Evolutionary conservation across 2,888 invertebrate species (phyloP).

Genomic region (Cataglyphis rosenhaueri): DNA sequence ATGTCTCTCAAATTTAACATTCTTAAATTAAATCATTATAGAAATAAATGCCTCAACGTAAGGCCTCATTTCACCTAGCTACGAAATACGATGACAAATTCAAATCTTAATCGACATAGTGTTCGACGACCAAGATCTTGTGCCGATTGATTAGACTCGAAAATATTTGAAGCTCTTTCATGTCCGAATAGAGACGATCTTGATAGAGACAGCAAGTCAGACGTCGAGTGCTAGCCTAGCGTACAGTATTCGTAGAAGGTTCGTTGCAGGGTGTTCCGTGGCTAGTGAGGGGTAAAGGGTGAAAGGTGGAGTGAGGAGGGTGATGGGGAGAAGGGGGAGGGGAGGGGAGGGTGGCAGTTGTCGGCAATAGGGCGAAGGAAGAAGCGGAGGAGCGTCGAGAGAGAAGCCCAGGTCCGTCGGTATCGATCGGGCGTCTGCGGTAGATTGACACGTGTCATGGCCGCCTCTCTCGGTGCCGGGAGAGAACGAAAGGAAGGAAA

Average conservation of each 20-base stretch:
- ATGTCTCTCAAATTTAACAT: constrained; percentile 9
- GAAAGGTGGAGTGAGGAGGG: constrained; percentile 60
- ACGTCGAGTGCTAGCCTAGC: constrained; percentile 76
- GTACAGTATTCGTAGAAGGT: constrained; percentile 73
- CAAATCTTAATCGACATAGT: not conserved
- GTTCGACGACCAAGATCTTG: constrained; percentile 21
- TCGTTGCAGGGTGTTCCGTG: constrained; percentile 62
- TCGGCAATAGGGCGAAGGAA: constrained; percentile 74
- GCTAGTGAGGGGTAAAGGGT: constrained; percentile 60
- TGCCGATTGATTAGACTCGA: constrained; percentile 35
- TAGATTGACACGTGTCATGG: constrained; percentile 86
- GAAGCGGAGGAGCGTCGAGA: constrained; percentile 71
- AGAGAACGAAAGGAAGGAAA: constrained; percentile 65
- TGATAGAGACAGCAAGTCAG: constrained; percentile 64
- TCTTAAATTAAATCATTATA: constrained; percentile 28
- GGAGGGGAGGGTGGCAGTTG: constrained; percentile 62
- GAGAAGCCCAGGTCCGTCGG: constrained; percentile 83
- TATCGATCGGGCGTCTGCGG: constrained; percentile 85
- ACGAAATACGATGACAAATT: not conserved
- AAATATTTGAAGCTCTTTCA: constrained; percentile 47
- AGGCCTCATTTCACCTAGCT: not conserved
- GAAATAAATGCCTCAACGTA: constrained; percentile 4
- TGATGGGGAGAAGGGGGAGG: constrained; percentile 37
- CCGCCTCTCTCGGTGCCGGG: constrained; percentile 79
- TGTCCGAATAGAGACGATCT: constrained; percentile 57